Evolutionary conservation across 2,888 invertebrate genomes (phyloP), one percentile per base, ranked within the genome.

Genomic region (Drosophila multiciliata): DNA sequence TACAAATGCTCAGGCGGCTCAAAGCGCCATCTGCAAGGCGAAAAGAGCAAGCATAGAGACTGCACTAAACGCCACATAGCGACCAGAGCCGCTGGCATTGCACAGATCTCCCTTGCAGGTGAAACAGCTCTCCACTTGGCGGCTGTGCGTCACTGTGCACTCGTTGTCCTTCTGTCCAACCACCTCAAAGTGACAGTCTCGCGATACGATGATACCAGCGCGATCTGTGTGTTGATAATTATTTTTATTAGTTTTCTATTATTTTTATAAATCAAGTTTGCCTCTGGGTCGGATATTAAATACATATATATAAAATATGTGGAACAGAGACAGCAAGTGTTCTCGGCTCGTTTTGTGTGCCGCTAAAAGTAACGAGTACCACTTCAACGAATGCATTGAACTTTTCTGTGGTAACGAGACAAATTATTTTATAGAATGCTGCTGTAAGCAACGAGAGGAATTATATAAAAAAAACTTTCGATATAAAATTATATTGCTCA

Each of bases 31-130:
- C 20, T 90, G 89, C 45, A 90, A 61, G 38, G 85, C 82, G 15
- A 91, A 82, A 15, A 92, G 20, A 1, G 88, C 87, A 36, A 92
- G 52, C 32, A 92, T 58, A 17, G 89, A 79, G n/a, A 85, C 75
- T 11, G 84, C 72, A 35, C 91, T 87, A 49, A 90, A 55, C 8
- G 90, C 80, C 59, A 90, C 50, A 45, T 85, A 85, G 20, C 90
- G 82, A 17, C 77, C 84, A n/a, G 93, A 90, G 0, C 91, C 86
- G 23, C 91, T 91, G 32, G 91, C 90, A 86, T 96, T 96, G 93
- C 96, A 96, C 3, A 95, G 94, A 78, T 96, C 96, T 36, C 94
- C 94, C 66, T 95, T 95, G 90, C 96, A 96, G 65, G 95, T 95
- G 89, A 95, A 95, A 82, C 96, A 96, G 66, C 71, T 87, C 8